A percentile compares a stretch with the other conserved stretches of the same genome.
Evolutionary conservation across 2,888 invertebrate species (phyloP).

Genomic region (Coelogynopora nodosa): DNA sequence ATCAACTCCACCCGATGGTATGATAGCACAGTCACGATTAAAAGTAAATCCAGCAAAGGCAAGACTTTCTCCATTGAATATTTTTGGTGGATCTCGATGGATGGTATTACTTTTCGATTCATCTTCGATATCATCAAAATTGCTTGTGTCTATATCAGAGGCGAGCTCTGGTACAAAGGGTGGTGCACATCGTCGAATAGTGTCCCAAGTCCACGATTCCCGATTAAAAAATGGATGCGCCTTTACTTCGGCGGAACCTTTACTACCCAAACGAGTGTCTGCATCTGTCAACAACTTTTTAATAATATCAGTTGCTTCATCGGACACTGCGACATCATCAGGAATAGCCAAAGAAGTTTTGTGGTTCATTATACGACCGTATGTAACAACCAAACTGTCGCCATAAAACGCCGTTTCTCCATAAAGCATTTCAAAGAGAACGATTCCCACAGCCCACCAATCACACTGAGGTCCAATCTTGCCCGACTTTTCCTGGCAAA

Average conservation of each 20-base stretch:
- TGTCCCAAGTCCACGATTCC: slow-evolving; percentile 95
- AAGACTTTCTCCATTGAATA: slow-evolving; percentile 94
- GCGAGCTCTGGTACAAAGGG: slow-evolving; percentile 92
- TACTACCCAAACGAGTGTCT: slow-evolving; percentile 78
- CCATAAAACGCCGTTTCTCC: slow-evolving; percentile 96
- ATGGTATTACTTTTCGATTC: slow-evolving; percentile 63
- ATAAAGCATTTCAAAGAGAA: slow-evolving; percentile 90
- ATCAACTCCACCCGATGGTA: neutral
- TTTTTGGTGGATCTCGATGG: slow-evolving; percentile 70
- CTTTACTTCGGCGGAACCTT: slow-evolving; percentile 89
- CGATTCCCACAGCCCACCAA: slow-evolving; percentile 99
- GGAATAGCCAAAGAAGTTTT: slow-evolving; percentile 87
- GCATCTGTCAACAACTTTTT: slow-evolving; percentile 83
- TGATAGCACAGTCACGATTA: slow-evolving; percentile 29
- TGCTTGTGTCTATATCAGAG: slow-evolving; percentile 84
- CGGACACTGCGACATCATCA: slow-evolving; percentile 73
- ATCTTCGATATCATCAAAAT: slow-evolving; percentile 65
- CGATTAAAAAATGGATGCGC: slow-evolving; percentile 88
- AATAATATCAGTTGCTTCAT: slow-evolving; percentile 72
- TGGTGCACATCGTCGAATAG: slow-evolving; percentile 81
- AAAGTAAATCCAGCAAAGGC: slow-evolving; percentile 98
- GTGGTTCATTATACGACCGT: slow-evolving; percentile 98
- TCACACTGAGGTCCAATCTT: slow-evolving; percentile 96
- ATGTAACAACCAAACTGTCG: slow-evolving; percentile 93
- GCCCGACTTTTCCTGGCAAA: slow-evolving; percentile 89